A percentile compares a stretch with the other conserved stretches of the same genome.
Evolutionary conservation across 2,888 invertebrate species (phyloP).

Genomic region (Hypolimnas misippus): DNA sequence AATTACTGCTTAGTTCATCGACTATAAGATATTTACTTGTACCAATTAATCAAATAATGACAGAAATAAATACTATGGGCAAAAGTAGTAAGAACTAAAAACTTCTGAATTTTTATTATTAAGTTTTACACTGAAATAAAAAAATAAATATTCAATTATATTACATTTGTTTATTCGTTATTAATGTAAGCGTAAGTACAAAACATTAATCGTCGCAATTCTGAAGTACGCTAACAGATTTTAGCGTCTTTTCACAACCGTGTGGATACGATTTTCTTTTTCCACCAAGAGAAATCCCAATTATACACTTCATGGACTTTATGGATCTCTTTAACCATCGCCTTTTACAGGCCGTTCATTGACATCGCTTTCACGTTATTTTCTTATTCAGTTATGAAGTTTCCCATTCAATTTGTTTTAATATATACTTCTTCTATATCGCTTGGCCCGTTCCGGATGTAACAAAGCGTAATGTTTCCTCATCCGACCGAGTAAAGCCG

Average conservation of each 20-base stretch:
- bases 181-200: slow-evolving; percentile 16
- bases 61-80: too few relatives aligned
- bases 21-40: too few relatives aligned
- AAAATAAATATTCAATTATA: not conserved
- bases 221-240: slow-evolving; percentile 11
- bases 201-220: slow-evolving; percentile 16
- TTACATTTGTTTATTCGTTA: slow-evolving; percentile 7
- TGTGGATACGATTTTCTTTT: slow-evolving; percentile 16
- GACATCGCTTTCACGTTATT: slow-evolving; percentile 14
- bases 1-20: too few relatives aligned
- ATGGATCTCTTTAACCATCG: slow-evolving; percentile 19
- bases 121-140: too few relatives aligned
- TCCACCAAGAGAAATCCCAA: slow-evolving; percentile 20
- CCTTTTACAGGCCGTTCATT: slow-evolving; percentile 19
- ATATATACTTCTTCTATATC: slow-evolving; percentile 49
- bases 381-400: slow-evolving; percentile 17
- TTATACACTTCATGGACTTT: slow-evolving; percentile 14
- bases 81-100: too few relatives aligned
- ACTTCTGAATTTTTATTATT: too few relatives aligned
- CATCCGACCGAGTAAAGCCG: slow-evolving; percentile 79
- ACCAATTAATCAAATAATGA: not conserved
- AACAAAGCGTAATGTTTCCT: slow-evolving; percentile 75
- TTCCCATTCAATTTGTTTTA: slow-evolving; percentile 22
- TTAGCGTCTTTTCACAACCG: slow-evolving; percentile 11
- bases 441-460: slow-evolving; percentile 67